Evolutionary conservation across 2,888 invertebrate genomes (phyloP).

Genomic region (Aphidoletes aphidimyza): DNA sequence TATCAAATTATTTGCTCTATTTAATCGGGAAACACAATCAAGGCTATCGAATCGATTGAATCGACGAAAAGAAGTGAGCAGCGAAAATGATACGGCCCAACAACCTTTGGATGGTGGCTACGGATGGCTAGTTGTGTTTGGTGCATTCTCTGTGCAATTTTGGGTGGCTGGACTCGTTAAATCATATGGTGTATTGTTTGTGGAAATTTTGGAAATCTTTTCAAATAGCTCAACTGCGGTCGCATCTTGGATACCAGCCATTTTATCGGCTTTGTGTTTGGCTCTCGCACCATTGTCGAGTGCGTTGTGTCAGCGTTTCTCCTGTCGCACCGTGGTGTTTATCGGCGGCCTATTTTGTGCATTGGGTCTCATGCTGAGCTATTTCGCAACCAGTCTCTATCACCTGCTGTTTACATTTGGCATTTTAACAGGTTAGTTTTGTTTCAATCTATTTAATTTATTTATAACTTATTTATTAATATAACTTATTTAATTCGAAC

Average conservation of each 20-base stretch:
- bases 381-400: conserved; percentile 75
- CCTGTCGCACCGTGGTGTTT: conserved; percentile 77
- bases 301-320: conserved; percentile 76
- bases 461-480: too few relatives aligned
- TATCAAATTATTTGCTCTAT: background rate
- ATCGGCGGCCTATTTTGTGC: conserved; percentile 79
- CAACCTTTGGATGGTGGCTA: conserved; percentile 77
- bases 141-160: conserved; percentile 83
- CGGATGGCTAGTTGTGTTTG: conserved; percentile 80
- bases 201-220: conserved; percentile 83
- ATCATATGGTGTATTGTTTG: conserved; percentile 82
- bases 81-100: conserved; percentile 59
- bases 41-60: conserved; percentile 55
- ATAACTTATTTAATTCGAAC: too few relatives aligned
- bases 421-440: conserved; percentile 73
- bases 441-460: too few relatives aligned
- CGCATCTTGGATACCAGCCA: conserved; percentile 84
- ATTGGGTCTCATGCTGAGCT: conserved; percentile 75
- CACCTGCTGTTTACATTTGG: conserved; percentile 79
- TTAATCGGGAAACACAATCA: too few relatives aligned
- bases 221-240: conserved; percentile 78
- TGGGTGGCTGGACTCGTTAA: conserved; percentile 85
- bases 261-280: conserved; percentile 78
- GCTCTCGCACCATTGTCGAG: conserved; percentile 81
- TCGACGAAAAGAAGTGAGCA: conserved; percentile 44